Percentiles rank a stretch among this genome's conserved stretches.
Conservation (phyloP, 2,888 invertebrate genomes). For the Octonoba sinensis region DNA sequence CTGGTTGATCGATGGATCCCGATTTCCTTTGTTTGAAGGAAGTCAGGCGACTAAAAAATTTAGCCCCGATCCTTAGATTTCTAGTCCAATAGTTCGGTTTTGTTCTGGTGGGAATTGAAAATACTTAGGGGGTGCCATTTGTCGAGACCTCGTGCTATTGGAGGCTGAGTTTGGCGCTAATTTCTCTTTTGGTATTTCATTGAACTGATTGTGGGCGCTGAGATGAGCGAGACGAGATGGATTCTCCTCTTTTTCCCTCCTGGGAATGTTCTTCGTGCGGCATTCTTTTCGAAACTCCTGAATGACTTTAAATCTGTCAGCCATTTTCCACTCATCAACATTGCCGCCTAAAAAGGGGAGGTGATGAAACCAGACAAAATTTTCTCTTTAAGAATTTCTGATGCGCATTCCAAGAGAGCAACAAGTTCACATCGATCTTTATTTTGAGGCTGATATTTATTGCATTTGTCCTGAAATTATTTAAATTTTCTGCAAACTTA, state of each 20-base stretch:
- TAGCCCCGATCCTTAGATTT: not conserved
- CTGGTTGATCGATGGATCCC: slow-evolving; percentile 20
- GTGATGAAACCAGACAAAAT: too few species aligned
- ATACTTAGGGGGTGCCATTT: slow-evolving; percentile 25
- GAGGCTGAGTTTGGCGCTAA: not conserved
- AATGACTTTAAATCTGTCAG: too few species aligned
- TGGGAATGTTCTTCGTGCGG: not conserved
- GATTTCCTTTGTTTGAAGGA: slow-evolving; percentile 5
- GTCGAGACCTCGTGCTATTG: slow-evolving; percentile 2
- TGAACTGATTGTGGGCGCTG: not conserved
- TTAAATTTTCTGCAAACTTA: too few species aligned
- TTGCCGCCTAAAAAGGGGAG: too few species aligned
- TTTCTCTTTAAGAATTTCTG: too few species aligned
- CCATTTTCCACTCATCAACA: too few species aligned
- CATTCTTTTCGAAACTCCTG: too few species aligned
- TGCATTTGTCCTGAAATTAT: too few species aligned
- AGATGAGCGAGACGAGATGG: not conserved
- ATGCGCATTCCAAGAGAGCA: too few species aligned
- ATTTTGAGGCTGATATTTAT: too few species aligned
- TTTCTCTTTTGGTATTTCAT: not conserved
- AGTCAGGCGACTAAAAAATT: slow-evolving; percentile 20
- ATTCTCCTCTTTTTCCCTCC: not conserved
- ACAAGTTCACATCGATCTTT: too few species aligned
- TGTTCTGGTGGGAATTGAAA: slow-evolving; percentile 36
- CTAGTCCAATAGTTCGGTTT: not conserved